Percentiles rank a stretch among this genome's conserved stretches.
Evolutionary conservation across 2,888 invertebrate genomes (phyloP).

Genomic region (Helobdella robusta): DNA sequence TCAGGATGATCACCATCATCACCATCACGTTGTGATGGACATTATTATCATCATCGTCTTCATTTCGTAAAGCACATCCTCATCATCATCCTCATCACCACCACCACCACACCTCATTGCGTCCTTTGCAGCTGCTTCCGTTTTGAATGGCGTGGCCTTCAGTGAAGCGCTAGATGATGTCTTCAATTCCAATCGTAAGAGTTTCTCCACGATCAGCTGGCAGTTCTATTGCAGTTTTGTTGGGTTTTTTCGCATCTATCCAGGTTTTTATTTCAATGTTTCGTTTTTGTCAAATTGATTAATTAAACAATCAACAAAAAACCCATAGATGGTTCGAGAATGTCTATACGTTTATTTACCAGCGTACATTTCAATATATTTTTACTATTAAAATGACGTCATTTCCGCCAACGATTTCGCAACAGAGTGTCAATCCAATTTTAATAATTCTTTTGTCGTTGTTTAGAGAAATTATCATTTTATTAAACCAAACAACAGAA

Average conservation of each 20-base stretch:
- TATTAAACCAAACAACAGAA: no score
- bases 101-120: not conserved
- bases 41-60: slow-evolving; percentile 14
- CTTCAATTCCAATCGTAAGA: slow-evolving; percentile 72
- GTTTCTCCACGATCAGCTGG: slow-evolving; percentile 84
- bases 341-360: no score
- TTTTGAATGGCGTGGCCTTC: slow-evolving; percentile 84
- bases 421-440: no score
- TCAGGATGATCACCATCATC: slow-evolving; percentile 21
- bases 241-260: slow-evolving; percentile 84
- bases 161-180: slow-evolving; percentile 72
- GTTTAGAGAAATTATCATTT: no score
- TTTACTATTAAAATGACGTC: no score
- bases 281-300: not conserved
- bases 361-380: no score
- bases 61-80: not conserved
- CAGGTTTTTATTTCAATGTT: slow-evolving; percentile 57
- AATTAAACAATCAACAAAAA: no score
- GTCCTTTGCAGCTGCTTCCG: slow-evolving; percentile 58
- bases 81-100: not conserved
- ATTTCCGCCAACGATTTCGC: no score
- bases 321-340: no score
- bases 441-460: no score
- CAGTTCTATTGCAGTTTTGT: slow-evolving; percentile 92
- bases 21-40: slow-evolving; percentile 7